Conservation (phyloP, 2,797 vertebrate genomes). For the Dallia pectoralis region DNA sequence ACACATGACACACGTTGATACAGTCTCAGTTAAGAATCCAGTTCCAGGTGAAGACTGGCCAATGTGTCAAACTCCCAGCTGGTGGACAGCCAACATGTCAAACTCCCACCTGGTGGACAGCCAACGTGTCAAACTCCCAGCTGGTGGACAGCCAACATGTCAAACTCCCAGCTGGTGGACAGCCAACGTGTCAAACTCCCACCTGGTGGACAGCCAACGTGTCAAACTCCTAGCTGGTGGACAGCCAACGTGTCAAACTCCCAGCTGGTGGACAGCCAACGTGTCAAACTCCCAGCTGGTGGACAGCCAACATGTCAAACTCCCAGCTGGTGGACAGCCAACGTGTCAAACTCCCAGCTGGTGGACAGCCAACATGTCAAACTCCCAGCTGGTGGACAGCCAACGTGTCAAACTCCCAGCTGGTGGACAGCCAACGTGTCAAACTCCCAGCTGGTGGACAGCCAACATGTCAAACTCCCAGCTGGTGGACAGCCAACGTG, state of each 20-base stretch:
- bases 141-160: not conserved
- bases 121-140: conserved; percentile 13
- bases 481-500: conserved; percentile 23
- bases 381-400: not conserved
- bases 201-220: too few relatives aligned
- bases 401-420: conserved; percentile 23
- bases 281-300: conserved; percentile 28
- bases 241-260: conserved; percentile 22
- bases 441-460: not conserved
- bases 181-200: too few relatives aligned
- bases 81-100: conserved; percentile 20
- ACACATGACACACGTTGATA: not conserved
- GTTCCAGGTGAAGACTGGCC: not conserved
- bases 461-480: conserved; percentile 22
- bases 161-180: conserved; percentile 29
- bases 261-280: not conserved
- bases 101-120: conserved; percentile 31
- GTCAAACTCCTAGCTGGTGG: conserved; percentile 30
- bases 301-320: conserved; percentile 24
- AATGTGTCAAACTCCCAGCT: conserved; percentile 25
- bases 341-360: conserved; percentile 27
- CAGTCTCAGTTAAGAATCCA: not conserved
- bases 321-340: not conserved
- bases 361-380: conserved; percentile 22
- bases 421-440: conserved; percentile 24